Evolutionary conservation across 37 sponge, comb jelly and placozoan species (phyloP).

Genomic region (Amphimedon queenslandica): DNA sequence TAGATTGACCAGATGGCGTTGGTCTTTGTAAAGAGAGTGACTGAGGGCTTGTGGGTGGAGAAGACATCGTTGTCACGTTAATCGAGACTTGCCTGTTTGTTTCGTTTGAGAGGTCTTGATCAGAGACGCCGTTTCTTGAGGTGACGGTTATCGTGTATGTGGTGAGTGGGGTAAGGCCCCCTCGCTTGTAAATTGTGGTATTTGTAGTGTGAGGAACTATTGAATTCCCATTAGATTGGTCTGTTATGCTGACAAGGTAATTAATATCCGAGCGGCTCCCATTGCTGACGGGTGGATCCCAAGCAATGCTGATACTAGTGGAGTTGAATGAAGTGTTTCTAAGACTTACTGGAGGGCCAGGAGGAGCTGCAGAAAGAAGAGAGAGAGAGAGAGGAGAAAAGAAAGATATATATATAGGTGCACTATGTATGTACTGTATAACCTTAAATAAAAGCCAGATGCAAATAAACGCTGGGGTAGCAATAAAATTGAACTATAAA

Average conservation of each 20-base stretch:
- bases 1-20: neutral
- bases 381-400: too few relatives aligned
- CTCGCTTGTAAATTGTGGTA: neutral
- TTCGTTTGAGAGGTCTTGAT: neutral
- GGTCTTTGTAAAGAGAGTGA: neutral
- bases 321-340: neutral
- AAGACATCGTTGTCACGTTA: neutral
- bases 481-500: too few relatives aligned
- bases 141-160: neutral
- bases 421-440: too few relatives aligned
- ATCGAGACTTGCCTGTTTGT: neutral
- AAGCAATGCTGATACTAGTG: neutral
- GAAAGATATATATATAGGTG: too few relatives aligned
- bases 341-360: neutral
- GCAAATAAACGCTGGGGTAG: too few relatives aligned
- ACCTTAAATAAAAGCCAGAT: too few relatives aligned
- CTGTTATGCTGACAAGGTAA: neutral
- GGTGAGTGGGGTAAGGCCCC: neutral
- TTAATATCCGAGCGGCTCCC: neutral
- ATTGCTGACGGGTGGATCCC: neutral
- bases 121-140: neutral
- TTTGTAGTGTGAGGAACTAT: neutral
- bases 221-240: neutral
- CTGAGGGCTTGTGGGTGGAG: neutral
- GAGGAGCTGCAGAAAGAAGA: conserved; percentile 12